phyloP scores from a whole-genome alignment of 2,797 vertebrate species.

The Lophura swinhoii region DNA sequence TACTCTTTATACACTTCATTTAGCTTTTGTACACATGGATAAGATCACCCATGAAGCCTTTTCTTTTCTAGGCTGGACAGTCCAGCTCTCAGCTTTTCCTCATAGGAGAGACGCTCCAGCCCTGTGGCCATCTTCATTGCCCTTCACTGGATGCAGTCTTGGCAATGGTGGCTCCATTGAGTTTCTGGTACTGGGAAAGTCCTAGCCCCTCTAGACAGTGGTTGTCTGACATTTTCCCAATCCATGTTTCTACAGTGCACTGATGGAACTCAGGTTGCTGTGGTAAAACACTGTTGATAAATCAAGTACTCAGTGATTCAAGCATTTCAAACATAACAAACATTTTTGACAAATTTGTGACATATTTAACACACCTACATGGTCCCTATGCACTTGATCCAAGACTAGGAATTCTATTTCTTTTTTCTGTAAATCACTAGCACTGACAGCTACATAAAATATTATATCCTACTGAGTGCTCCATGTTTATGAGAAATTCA shows the following conservation, averaged over 20 bases:
- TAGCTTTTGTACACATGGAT: neutral
- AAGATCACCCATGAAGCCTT: no score
- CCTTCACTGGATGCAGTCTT: neutral
- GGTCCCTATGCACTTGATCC: neutral
- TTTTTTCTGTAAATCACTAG: neutral
- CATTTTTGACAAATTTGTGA: neutral
- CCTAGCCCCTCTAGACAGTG: neutral
- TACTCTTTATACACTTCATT: neutral
- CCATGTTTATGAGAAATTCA: neutral
- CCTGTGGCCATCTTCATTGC: neutral
- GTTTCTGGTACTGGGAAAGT: neutral
- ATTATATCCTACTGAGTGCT: neutral
- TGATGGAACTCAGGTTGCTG: neutral
- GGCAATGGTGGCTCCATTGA: neutral
- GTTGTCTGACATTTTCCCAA: neutral
- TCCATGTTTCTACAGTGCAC: neutral
- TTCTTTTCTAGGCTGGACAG: neutral
- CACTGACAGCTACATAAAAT: neutral
- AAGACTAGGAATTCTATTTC: neutral
- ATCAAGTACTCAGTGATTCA: neutral
- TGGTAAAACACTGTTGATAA: neutral
- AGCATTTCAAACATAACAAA: neutral
- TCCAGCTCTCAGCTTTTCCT: neutral
- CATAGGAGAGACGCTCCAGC: neutral
- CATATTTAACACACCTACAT: no score